These are phyloP conservation scores for Sebastes minor DNA, from an alignment of 2,797 vertebrate species.

Conservation along the genomic window DNA sequence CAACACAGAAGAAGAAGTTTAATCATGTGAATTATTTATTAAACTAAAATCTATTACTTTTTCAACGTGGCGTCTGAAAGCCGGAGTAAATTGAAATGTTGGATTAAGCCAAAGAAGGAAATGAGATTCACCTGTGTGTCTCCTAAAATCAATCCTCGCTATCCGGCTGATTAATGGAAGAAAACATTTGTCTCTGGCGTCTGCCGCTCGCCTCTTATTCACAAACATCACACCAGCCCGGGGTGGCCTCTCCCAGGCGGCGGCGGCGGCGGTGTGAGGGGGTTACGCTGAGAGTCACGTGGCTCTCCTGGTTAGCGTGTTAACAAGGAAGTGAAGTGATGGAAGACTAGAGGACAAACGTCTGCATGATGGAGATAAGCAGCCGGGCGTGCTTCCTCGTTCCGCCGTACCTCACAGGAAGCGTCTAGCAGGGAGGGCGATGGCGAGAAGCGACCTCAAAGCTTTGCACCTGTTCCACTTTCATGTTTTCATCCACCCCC, in stretches of 20 bases:
- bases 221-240: constrained; percentile 42
- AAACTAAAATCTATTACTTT: constrained; percentile 59
- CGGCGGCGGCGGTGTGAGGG: not conserved
- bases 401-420: not conserved
- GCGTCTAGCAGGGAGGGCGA: constrained; percentile 10
- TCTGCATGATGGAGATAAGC: constrained; percentile 71
- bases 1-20: constrained; percentile 23
- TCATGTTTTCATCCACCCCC: constrained; percentile 33
- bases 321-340: constrained; percentile 63
- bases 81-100: constrained; percentile 57
- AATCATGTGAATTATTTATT: constrained; percentile 74
- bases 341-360: constrained; percentile 54
- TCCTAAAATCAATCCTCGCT: constrained; percentile 33
- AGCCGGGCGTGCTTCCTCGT: constrained; percentile 23
- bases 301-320: constrained; percentile 35
- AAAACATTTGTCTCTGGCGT: constrained; percentile 22
- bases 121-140: constrained; percentile 66
- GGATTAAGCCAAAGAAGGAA: constrained; percentile 57
- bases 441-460: constrained; percentile 14
- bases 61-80: constrained; percentile 32
- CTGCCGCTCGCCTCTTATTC: not conserved
- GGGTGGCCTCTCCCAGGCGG: constrained; percentile 13
- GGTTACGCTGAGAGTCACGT: constrained; percentile 7
- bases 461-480: constrained; percentile 31
- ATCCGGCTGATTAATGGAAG: constrained; percentile 46